Base-by-base conservation (phyloP, 2,888 invertebrate species). In the Celastrina argiolus region DNA sequence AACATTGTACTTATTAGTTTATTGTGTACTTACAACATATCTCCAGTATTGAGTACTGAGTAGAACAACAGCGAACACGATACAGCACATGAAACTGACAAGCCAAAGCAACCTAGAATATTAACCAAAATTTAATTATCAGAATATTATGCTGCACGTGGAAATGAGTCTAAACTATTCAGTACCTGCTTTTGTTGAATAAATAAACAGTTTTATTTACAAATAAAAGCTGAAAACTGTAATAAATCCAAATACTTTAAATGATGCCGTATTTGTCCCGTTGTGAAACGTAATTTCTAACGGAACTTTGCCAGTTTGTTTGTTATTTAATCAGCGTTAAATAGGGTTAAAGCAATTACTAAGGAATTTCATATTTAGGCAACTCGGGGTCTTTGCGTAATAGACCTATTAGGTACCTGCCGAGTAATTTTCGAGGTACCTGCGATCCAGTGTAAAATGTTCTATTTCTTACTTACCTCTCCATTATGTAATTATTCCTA, bases 21-120 rank as follows among this genome's bases (percentile, higher is more conserved):
- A 18, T n/a, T n/a, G 14, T 26, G 31, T 70, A 79, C 84, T 82
- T 74, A 89, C 89, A 67, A 84, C 73, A 69, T 81, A 83, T 77
- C 87, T 81, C 12, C 68, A 69, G 69, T 81, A 87, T 69, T 88
- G 88, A 41, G 79, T 69, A 5, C 78, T 73, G 45, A 88, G 71
- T 28, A 91, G 74, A 16, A 76, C 72, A 45, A 79, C 74, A 65
- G 82, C 78, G n/a, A 85, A 70, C 18, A 71, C 75, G 5, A 78
- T 69, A 67, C 81, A 79, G 2, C 76, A 69, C 7, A 78, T 42
- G 69, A 85, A 83, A 69, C 79, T 79, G n/a, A 75, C 42, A 1
- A 76, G 68, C 90, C 90, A 91, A 73, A 85, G 88, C 58, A 82
- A 66, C 72, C 91, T 91, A 81, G 39, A 77, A 82, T 22, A 5